Evolutionary conservation across 2,797 vertebrate species (phyloP).

Genomic region (Scomberomorus guttatus): DNA sequence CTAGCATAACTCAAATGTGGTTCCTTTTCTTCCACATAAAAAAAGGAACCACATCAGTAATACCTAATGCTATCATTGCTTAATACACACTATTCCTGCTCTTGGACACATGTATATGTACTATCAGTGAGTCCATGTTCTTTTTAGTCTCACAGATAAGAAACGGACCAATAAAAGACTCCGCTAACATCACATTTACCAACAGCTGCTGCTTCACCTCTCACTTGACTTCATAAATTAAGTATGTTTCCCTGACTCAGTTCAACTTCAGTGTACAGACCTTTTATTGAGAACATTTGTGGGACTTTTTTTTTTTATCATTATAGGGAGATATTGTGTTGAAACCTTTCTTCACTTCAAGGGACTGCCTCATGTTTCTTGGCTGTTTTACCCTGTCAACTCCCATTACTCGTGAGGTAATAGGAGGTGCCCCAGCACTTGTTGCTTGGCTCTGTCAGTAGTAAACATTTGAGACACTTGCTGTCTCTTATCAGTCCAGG

Average conservation of each 20-base stretch:
- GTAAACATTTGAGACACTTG: slow-evolving; percentile 37
- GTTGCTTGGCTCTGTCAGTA: slow-evolving; percentile 38
- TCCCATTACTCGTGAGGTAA: slow-evolving; percentile 56
- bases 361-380: slow-evolving; percentile 55
- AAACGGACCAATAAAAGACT: not conserved
- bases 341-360: slow-evolving; percentile 42
- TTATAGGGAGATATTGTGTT: slow-evolving; percentile 38
- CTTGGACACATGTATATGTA: not conserved
- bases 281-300: slow-evolving; percentile 52
- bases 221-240: slow-evolving; percentile 31
- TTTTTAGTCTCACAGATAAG: not conserved
- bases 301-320: slow-evolving; percentile 22
- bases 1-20: not conserved
- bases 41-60: not conserved
- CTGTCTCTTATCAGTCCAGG: slow-evolving; percentile 32
- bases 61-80: not conserved
- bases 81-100: not conserved
- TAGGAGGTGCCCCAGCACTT: slow-evolving; percentile 44
- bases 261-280: slow-evolving; percentile 4
- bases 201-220: slow-evolving; percentile 49
- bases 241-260: slow-evolving; percentile 17
- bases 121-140: not conserved
- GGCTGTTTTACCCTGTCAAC: slow-evolving; percentile 46
- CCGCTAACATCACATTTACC: slow-evolving; percentile 3
- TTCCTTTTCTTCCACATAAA: not conserved